Conservation (phyloP, 2,113 vertebrate species). For the Dinomys branickii region DNA sequence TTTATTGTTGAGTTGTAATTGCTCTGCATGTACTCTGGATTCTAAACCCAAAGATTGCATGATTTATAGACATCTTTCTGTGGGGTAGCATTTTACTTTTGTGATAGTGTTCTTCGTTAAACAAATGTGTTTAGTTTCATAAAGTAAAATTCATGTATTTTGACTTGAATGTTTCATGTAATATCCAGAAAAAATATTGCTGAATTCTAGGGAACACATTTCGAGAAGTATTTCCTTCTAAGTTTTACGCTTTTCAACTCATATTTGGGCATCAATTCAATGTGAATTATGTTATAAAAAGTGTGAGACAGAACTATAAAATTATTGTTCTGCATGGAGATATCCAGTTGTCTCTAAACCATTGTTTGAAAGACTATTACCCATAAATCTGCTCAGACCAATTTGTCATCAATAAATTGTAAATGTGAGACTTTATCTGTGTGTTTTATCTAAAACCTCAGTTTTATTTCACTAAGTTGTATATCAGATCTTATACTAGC, state of each 20-base stretch:
- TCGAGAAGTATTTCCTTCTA: background rate
- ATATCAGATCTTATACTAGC: background rate
- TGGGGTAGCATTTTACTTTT: too few relatives aligned
- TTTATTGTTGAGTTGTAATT: background rate
- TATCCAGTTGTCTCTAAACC: background rate
- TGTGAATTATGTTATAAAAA: background rate
- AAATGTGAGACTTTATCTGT: background rate
- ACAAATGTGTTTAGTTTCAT: background rate
- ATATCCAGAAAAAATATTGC: background rate
- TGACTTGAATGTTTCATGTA: background rate
- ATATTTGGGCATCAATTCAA: background rate
- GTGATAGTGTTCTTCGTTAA: too few relatives aligned
- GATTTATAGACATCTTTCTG: background rate
- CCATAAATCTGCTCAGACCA: background rate
- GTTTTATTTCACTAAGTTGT: background rate
- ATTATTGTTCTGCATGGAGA: background rate
- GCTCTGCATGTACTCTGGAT: background rate
- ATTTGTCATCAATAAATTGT: background rate
- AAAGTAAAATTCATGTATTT: background rate
- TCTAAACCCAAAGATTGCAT: background rate
- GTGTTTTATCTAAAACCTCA: background rate
- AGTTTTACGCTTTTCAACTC: background rate
- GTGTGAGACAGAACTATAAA: background rate
- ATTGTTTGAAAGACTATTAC: background rate
- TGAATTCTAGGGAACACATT: background rate